Percentiles rank a stretch among this genome's conserved stretches.
These are phyloP conservation scores for Bactericera cockerelli DNA, from an alignment of 1,140 invertebrate genomes.

Conservation along the genomic window DNA sequence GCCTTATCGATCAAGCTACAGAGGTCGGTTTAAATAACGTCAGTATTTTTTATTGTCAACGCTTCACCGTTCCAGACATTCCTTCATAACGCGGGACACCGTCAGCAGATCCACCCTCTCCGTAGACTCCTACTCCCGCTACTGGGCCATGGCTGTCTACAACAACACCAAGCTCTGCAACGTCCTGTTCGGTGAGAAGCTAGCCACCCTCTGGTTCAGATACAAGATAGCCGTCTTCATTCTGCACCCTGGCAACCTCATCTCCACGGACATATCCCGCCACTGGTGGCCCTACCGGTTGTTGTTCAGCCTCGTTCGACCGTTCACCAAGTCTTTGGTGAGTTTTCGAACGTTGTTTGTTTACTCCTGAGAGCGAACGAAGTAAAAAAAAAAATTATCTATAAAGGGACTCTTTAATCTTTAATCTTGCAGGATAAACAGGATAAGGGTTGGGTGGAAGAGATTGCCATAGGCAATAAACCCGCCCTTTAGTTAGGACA, in stretches of 20 bases:
- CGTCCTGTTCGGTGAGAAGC: conserved; percentile 61
- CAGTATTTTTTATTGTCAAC: too few relatives aligned
- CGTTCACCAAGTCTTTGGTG: conserved; percentile 90
- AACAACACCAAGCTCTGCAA: conserved; percentile 85
- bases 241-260: conserved; percentile 85
- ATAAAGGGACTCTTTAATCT: too few relatives aligned
- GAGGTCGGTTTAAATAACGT: too few relatives aligned
- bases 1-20: too few relatives aligned
- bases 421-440: too few relatives aligned
- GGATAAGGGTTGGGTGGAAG: too few relatives aligned
- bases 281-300: conserved; percentile 71
- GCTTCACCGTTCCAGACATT: too few relatives aligned
- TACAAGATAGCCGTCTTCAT: conserved; percentile 61
- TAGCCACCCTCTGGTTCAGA: conserved; percentile 37
- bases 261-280: conserved; percentile 53
- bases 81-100: conserved; percentile 39
- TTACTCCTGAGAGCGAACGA: too few relatives aligned
- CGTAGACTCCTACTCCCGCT: conserved; percentile 38
- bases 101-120: conserved; percentile 41
- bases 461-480: too few relatives aligned
- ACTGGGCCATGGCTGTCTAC: conserved; percentile 66
- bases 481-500: too few relatives aligned
- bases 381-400: too few relatives aligned
- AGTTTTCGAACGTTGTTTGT: too few relatives aligned
- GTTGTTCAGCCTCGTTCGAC: conserved; percentile 60